These are phyloP conservation scores for Harpegnathos saltator DNA, from an alignment of 1,140 invertebrate genomes.

Conservation along the genomic window DNA sequence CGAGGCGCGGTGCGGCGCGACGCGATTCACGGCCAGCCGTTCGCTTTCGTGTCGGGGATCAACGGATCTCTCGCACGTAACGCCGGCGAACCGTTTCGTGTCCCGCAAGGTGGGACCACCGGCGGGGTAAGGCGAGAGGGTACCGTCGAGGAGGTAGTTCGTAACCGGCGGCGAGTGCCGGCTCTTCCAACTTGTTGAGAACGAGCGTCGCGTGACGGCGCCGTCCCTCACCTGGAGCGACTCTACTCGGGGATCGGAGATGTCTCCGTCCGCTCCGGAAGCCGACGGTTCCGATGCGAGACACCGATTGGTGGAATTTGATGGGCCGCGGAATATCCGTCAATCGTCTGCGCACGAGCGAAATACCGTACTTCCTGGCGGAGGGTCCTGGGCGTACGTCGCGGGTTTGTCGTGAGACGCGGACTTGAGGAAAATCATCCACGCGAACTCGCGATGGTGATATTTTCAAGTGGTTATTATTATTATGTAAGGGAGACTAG, in stretches of 20 bases:
- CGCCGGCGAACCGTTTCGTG: constrained; percentile 59
- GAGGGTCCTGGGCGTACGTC: too few species aligned
- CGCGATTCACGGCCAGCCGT: neutral
- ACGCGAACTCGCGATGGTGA: neutral
- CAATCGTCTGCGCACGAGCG: too few species aligned
- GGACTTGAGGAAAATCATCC: constrained; percentile 10
- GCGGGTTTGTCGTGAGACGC: too few species aligned
- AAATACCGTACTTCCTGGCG: neutral
- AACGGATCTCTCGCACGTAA: constrained; percentile 51
- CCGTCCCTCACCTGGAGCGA: constrained; percentile 26
- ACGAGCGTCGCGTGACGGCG: constrained; percentile 73
- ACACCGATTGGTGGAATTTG: constrained; percentile 29
- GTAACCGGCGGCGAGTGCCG: constrained; percentile 54
- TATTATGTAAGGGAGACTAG: too few species aligned
- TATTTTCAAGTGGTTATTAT: too few species aligned
- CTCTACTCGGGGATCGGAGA: constrained; percentile 10
- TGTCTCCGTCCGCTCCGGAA: constrained; percentile 33
- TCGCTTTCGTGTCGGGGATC: constrained; percentile 30
- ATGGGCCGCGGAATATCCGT: constrained; percentile 8
- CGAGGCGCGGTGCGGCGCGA: neutral
- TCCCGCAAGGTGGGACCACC: constrained; percentile 51
- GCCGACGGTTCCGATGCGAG: constrained; percentile 14
- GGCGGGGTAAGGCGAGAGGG: too few species aligned
- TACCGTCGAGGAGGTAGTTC: too few species aligned
- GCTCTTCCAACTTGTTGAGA: constrained; percentile 79